Conservation (phyloP, 2,113 vertebrate genomes). For the Bufo bufo region DNA sequence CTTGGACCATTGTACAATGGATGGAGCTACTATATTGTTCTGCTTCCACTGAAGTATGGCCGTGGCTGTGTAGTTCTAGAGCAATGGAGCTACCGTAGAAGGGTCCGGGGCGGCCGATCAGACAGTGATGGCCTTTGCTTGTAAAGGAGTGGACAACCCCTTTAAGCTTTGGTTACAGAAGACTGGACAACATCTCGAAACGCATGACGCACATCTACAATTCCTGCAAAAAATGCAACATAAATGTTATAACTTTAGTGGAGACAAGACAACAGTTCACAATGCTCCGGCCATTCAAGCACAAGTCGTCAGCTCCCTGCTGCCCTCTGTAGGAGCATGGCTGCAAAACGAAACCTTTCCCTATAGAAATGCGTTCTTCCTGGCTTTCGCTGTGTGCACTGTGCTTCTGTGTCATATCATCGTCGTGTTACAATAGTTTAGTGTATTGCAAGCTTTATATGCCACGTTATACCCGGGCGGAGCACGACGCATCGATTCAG, state of each 20-base stretch:
- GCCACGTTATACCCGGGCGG: background rate
- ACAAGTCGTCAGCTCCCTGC: background rate
- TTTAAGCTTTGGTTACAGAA: background rate
- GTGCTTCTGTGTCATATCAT: background rate
- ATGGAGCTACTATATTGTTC: too few species aligned
- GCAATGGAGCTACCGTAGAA: too few species aligned
- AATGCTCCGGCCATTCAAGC: too few species aligned
- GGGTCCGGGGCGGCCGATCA: too few species aligned
- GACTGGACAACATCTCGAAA: background rate
- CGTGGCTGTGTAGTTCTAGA: too few species aligned
- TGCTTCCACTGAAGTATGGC: too few species aligned
- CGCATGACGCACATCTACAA: background rate
- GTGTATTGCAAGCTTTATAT: background rate
- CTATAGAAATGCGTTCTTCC: background rate
- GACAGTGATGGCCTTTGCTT: too few species aligned
- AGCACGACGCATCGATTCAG: background rate
- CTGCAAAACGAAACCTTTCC: background rate
- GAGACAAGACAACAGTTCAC: too few species aligned
- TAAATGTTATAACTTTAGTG: background rate
- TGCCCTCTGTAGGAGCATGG: background rate
- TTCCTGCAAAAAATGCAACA: background rate
- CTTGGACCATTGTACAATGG: too few species aligned
- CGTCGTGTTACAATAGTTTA: background rate
- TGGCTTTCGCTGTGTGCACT: background rate
- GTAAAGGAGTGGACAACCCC: too few species aligned